phyloP scores from a whole-genome alignment of 2,888 invertebrate genomes.

The Idaea biselata region DNA sequence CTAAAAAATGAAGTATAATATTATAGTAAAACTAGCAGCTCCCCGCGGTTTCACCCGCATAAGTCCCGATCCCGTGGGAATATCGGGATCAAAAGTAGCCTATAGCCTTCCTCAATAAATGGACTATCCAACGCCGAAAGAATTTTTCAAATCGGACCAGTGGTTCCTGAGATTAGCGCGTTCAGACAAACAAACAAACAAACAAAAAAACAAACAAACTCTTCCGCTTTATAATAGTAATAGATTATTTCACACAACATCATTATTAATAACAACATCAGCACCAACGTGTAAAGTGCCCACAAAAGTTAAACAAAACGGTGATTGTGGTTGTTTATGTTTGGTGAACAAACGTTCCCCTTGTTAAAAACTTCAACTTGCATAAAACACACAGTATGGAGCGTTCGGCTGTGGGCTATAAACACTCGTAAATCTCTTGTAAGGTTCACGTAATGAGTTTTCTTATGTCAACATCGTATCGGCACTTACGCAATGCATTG shows the following conservation, averaged over 20 bases:
- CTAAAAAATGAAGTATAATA: no score
- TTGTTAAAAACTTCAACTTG: not conserved
- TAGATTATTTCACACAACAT: not conserved
- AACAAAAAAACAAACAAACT: no score
- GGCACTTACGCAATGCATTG: not conserved
- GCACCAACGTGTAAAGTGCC: not conserved
- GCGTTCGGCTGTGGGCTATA: conserved; percentile 29
- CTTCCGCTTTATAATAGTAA: no score
- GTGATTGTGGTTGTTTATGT: conserved; percentile 1
- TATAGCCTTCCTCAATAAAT: no score
- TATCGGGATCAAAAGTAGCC: no score
- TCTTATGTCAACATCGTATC: conserved; percentile 54
- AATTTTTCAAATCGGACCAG: no score
- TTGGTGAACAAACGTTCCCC: not conserved
- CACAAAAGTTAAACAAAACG: not conserved
- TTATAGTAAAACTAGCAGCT: no score
- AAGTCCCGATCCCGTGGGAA: no score
- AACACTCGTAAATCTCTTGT: conserved; percentile 63
- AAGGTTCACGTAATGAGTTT: conserved; percentile 58
- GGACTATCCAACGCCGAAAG: no score
- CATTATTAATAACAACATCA: not conserved
- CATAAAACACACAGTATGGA: not conserved
- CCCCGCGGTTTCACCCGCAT: no score
- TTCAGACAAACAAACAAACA: no score
- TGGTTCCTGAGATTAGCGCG: no score